Conservation (phyloP, 2,113 vertebrate genomes). For the Callipepla californica region DNA sequence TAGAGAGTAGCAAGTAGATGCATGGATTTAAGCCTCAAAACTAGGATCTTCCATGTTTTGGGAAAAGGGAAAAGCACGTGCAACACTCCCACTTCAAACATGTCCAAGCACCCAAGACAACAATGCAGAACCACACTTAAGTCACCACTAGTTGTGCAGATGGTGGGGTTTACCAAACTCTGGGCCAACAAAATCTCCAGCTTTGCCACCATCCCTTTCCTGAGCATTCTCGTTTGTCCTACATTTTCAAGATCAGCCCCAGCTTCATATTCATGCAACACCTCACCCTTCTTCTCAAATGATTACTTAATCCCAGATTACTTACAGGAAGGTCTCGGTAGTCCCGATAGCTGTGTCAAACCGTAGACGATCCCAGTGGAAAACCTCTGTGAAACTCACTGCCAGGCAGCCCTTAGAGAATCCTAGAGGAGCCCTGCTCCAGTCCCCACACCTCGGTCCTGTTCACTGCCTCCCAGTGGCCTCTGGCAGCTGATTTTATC, state of each 20-base stretch:
- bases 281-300: accelerated
- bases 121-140: neutral
- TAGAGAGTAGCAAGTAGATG: neutral
- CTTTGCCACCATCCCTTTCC: accelerated
- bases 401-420: neutral
- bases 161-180: neutral
- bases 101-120: accelerated
- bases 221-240: neutral
- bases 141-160: accelerated
- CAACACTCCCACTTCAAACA: neutral
- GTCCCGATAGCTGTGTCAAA: neutral
- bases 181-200: neutral
- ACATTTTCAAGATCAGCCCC: neutral
- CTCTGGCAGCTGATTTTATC: conserved; percentile 90
- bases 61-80: accelerated
- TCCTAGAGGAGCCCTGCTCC: conserved; percentile 60
- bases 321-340: conserved; percentile 46
- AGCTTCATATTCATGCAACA: neutral
- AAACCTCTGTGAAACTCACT: neutral
- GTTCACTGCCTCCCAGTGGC: conserved; percentile 73
- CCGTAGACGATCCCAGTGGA: neutral
- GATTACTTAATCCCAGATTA: conserved; percentile 14
- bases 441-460: conserved; percentile 17
- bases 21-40: neutral
- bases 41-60: neutral